Conservation (phyloP, 2,113 vertebrate species). For the Silurus asotus region DNA sequence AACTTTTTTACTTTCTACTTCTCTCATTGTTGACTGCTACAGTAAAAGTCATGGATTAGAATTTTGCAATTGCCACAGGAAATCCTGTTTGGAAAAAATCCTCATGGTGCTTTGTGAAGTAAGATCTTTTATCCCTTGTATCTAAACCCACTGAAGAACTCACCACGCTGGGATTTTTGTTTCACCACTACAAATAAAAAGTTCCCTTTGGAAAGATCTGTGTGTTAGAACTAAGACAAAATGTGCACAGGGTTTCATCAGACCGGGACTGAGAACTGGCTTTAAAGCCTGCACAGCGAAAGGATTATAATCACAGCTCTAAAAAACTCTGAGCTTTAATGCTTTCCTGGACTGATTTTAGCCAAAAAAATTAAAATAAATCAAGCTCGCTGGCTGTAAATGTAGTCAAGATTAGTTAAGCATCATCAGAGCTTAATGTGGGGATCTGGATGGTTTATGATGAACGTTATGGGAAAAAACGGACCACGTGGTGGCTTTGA, state of each 20-base stretch:
- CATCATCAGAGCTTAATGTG: slow-evolving; percentile 1
- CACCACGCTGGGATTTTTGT: background rate
- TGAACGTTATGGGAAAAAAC: background rate
- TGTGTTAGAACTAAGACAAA: background rate
- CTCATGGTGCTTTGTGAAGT: background rate
- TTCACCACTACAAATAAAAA: background rate
- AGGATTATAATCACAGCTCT: slow-evolving; percentile 8
- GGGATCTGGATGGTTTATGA: slow-evolving; percentile 43
- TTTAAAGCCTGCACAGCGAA: background rate
- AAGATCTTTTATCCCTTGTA: background rate
- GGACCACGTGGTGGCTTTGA: background rate
- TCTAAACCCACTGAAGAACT: background rate
- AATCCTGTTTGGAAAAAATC: background rate
- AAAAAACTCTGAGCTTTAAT: background rate
- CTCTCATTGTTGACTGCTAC: background rate
- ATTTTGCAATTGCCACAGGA: background rate
- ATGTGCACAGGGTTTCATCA: background rate
- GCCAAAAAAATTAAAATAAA: background rate
- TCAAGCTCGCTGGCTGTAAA: background rate
- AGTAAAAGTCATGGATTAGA: background rate
- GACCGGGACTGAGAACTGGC: background rate
- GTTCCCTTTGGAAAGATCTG: background rate
- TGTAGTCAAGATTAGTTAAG: background rate
- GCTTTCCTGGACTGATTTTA: slow-evolving; percentile 6
- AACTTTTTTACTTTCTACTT: no score